These are phyloP conservation scores for Amphiduros pacificus DNA, from an alignment of 2,888 invertebrate genomes.

Conservation along the genomic window DNA sequence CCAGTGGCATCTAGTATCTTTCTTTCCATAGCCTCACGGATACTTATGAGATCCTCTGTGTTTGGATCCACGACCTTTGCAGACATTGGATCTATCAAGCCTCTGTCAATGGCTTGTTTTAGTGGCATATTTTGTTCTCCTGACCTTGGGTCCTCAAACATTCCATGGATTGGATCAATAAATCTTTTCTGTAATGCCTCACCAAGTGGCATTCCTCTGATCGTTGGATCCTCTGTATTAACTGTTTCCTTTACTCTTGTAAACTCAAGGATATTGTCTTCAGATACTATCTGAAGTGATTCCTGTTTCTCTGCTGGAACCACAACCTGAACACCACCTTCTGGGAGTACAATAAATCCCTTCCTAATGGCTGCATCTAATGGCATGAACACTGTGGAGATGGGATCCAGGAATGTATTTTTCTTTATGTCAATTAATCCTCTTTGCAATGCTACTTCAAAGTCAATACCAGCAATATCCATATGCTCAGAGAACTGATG, in stretches of 20 bases:
- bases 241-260: constrained; percentile 11
- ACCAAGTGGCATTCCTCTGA: constrained; percentile 34
- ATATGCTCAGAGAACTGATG: not conserved
- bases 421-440: constrained; percentile 33
- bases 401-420: constrained; percentile 32
- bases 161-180: constrained; percentile 77
- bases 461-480: constrained; percentile 32
- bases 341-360: constrained; percentile 32
- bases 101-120: constrained; percentile 72
- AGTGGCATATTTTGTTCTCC: constrained; percentile 79
- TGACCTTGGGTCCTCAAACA: constrained; percentile 76
- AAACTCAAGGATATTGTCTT: constrained; percentile 36
- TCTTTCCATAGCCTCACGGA: constrained; percentile 38
- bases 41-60: constrained; percentile 25
- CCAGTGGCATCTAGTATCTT: constrained; percentile 42
- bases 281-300: constrained; percentile 20
- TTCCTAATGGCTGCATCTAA: constrained; percentile 36
- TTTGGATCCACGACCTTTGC: constrained; percentile 36
- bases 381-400: constrained; percentile 39
- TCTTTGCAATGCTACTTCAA: constrained; percentile 32
- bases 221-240: not conserved
- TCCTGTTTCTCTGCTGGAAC: constrained; percentile 16
- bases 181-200: constrained; percentile 64
- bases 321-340: constrained; percentile 22
- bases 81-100: constrained; percentile 39